A percentile compares a stretch with the other conserved stretches of the same genome.
Conservation (phyloP, 2,888 invertebrate genomes). For the Lepas anatifera region DNA sequence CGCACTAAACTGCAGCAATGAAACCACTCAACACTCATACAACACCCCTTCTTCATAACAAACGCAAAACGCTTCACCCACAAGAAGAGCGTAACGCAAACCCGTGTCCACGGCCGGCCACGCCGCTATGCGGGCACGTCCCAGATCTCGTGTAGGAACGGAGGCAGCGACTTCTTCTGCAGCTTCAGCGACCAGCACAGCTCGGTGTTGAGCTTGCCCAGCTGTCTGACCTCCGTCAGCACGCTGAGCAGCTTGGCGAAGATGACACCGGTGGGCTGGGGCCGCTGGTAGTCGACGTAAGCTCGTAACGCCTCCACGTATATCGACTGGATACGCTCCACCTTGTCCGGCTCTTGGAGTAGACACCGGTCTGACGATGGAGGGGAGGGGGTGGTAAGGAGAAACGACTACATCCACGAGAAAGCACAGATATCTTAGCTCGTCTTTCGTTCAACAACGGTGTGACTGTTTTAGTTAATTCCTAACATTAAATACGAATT, state of each 20-base stretch:
- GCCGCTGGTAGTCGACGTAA: constrained; percentile 77
- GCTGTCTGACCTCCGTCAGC: constrained; percentile 82
- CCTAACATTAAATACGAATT: too few relatives aligned
- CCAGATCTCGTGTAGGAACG: constrained; percentile 96
- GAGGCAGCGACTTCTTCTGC: constrained; percentile 89
- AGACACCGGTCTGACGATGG: constrained; percentile 67
- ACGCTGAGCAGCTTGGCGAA: constrained; percentile 86
- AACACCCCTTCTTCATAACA: too few relatives aligned
- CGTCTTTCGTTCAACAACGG: too few relatives aligned
- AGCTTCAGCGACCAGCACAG: constrained; percentile 93
- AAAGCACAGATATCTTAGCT: too few relatives aligned
- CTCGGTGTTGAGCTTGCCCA: constrained; percentile 94
- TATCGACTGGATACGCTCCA: constrained; percentile 92
- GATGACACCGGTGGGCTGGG: constrained; percentile 61
- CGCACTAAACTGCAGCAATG: too few relatives aligned
- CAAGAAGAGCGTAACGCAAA: too few relatives aligned
- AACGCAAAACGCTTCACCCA: too few relatives aligned
- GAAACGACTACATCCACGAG: too few relatives aligned
- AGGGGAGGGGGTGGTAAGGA: too few relatives aligned
- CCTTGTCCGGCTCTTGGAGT: constrained; percentile 75
- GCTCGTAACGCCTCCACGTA: constrained; percentile 84
- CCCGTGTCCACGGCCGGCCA: background rate
- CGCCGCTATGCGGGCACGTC: constrained; percentile 46
- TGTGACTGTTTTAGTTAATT: too few relatives aligned
- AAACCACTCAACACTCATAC: too few relatives aligned